phyloP scores from a whole-genome alignment of 2,113 vertebrate genomes.

The Aldabrachelys gigantea region DNA sequence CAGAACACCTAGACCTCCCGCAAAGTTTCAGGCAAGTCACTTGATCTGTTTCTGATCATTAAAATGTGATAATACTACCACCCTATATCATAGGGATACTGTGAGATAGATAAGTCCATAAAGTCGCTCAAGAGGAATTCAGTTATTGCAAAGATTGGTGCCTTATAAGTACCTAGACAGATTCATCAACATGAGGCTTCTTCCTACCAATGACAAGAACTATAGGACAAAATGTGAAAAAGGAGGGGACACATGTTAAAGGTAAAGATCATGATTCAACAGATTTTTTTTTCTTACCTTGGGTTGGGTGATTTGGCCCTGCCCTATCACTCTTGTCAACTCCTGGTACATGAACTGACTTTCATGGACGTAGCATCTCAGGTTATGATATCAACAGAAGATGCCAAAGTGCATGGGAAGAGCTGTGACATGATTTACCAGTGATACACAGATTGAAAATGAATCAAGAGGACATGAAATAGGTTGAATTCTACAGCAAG shows the following conservation, averaged over 20 bases:
- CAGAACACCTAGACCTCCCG: background rate
- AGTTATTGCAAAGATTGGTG: background rate
- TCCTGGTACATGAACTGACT: background rate
- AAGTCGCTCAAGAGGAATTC: background rate
- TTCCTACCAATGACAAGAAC: background rate
- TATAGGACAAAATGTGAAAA: background rate
- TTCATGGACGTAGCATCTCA: background rate
- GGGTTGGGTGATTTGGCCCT: fast-evolving
- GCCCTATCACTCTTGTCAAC: background rate
- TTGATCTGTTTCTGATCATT: background rate
- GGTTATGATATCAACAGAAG: background rate
- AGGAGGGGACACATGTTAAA: background rate
- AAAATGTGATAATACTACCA: background rate
- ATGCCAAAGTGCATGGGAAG: background rate
- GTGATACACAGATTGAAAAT: background rate
- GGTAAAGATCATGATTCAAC: background rate
- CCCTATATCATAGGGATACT: background rate
- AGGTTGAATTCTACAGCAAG: background rate
- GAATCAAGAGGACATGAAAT: background rate
- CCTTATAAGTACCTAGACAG: background rate
- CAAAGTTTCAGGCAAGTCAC: background rate
- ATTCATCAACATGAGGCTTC: background rate
- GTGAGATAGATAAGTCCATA: background rate
- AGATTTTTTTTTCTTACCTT: background rate
- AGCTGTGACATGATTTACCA: background rate